phyloP scores from a whole-genome alignment of 2,888 invertebrate genomes.

The Orthosia gracilis region DNA sequence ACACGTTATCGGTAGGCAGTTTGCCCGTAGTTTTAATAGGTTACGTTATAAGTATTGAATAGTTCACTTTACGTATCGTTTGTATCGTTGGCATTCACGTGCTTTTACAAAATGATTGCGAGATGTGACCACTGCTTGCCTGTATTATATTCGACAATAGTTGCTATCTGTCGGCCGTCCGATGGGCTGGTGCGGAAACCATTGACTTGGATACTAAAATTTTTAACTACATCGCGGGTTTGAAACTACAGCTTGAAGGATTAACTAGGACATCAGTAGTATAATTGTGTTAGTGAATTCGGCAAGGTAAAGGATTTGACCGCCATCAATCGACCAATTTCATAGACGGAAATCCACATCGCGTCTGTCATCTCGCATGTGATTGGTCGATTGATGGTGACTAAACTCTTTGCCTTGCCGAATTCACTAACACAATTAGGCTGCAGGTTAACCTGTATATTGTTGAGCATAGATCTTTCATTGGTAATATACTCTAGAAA shows the following conservation, averaged over 20 bases:
- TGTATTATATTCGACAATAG: conserved; percentile 63
- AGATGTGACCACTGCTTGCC: conserved; percentile 58
- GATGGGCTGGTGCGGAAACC: conserved; percentile 3
- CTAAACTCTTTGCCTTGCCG: too few relatives aligned
- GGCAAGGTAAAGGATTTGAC: too few relatives aligned
- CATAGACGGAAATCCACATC: too few relatives aligned
- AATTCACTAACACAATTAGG: too few relatives aligned
- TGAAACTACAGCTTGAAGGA: too few relatives aligned
- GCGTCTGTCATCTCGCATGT: too few relatives aligned
- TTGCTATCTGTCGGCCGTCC: not conserved
- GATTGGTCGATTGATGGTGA: too few relatives aligned
- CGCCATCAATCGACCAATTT: too few relatives aligned
- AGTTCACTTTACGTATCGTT: conserved; percentile 52
- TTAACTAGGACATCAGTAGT: not conserved
- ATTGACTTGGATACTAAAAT: not conserved
- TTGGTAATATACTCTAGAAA: not conserved
- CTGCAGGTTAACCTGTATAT: not conserved
- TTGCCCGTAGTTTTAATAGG: conserved; percentile 19
- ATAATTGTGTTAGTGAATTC: too few relatives aligned
- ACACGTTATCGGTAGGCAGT: conserved; percentile 37
- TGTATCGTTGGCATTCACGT: conserved; percentile 67
- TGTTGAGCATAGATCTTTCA: not conserved
- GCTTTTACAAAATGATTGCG: conserved; percentile 57
- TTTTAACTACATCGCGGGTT: not conserved
- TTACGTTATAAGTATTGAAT: conserved; percentile 45